Percentiles rank a stretch among this genome's conserved stretches.
These are phyloP conservation scores for Poecilia picta DNA, from an alignment of 2,797 vertebrate species.

Conservation along the genomic window DNA sequence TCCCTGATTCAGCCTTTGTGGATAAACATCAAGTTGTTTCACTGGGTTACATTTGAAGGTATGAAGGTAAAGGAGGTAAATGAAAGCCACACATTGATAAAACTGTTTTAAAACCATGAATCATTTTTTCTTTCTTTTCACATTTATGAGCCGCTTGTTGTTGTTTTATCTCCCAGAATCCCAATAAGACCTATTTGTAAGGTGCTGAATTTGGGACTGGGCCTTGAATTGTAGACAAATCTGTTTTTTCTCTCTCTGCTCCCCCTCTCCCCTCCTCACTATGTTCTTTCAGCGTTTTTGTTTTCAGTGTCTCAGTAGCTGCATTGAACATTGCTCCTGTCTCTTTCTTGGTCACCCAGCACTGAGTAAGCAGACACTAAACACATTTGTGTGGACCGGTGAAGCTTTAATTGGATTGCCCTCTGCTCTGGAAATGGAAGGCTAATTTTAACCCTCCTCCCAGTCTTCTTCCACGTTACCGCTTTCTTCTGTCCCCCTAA, in stretches of 20 bases:
- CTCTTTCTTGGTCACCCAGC: conserved; percentile 45
- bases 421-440: conserved; percentile 66
- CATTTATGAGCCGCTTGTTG: not conserved
- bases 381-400: conserved; percentile 71
- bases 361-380: conserved; percentile 67
- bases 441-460: conserved; percentile 63
- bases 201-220: not conserved
- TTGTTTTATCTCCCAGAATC: not conserved
- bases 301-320: conserved; percentile 1
- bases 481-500: conserved; percentile 26
- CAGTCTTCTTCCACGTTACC: conserved; percentile 46
- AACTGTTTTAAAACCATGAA: not conserved
- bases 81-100: not conserved
- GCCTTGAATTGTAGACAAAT: conserved; percentile 9
- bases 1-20: not conserved
- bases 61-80: not conserved
- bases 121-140: not conserved
- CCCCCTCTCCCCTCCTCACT: not conserved
- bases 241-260: not conserved
- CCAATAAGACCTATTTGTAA: not conserved
- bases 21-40: not conserved
- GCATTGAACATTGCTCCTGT: conserved; percentile 20
- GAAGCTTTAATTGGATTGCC: conserved; percentile 79
- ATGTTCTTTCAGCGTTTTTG: conserved; percentile 11
- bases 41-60: not conserved